phyloP scores from a whole-genome alignment of 2,888 invertebrate species.

The Acrobasis repandana region DNA sequence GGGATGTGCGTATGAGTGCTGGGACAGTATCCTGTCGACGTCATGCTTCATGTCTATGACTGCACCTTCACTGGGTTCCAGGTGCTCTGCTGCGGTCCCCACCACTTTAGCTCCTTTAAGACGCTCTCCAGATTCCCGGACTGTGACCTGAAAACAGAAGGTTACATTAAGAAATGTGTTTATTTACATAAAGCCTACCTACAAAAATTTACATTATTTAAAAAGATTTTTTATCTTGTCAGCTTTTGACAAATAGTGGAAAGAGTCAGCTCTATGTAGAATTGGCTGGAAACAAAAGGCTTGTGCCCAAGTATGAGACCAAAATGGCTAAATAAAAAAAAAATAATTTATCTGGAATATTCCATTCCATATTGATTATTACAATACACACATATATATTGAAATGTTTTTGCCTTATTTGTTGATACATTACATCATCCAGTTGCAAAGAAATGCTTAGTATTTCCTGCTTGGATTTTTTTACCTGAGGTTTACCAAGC shows the following conservation, averaged over 20 bases:
- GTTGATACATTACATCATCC: not conserved
- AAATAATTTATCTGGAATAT: not conserved
- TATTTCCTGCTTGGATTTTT: not conserved
- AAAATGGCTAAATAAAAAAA: no score
- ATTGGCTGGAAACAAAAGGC: no score
- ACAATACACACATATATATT: not conserved
- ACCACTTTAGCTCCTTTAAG: slow-evolving; percentile 88
- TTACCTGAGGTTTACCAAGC: not conserved
- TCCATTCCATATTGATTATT: not conserved
- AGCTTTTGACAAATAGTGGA: no score
- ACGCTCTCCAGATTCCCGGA: slow-evolving; percentile 65
- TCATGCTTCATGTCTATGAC: slow-evolving; percentile 75
- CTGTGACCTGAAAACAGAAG: slow-evolving; percentile 56
- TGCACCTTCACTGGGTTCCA: slow-evolving; percentile 90
- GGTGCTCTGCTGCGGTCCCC: slow-evolving; percentile 92
- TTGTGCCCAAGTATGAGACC: no score
- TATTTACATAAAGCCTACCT: not conserved
- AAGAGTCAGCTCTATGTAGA: no score
- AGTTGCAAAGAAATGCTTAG: not conserved
- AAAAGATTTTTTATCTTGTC: no score
- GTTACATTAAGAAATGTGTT: not conserved
- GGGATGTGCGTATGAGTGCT: slow-evolving; percentile 80
- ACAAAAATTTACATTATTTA: no score
- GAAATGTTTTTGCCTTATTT: not conserved
- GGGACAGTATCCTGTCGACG: slow-evolving; percentile 73